Conservation (phyloP, 92 coral and sea anemone genomes). For the Montipora capitata region DNA sequence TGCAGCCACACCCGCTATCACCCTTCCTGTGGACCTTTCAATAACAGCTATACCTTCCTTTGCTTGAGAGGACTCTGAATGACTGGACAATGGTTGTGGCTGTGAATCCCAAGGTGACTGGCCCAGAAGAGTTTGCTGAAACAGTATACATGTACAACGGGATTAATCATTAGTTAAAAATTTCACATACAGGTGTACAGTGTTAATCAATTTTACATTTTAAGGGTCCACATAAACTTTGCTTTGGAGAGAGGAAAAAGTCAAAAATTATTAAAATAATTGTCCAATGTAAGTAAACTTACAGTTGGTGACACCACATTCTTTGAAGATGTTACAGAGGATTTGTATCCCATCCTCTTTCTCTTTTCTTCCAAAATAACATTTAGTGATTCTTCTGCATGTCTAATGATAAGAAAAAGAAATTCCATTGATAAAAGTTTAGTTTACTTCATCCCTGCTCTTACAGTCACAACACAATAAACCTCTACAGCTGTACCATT, state of each 20-base stretch:
- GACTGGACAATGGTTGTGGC: constrained; percentile 39
- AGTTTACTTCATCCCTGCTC: too few species aligned
- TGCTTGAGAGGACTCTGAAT: constrained; percentile 30
- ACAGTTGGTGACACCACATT: constrained; percentile 78
- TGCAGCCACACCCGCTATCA: constrained; percentile 98
- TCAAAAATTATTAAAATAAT: too few species aligned
- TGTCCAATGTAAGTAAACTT: constrained; percentile 8
- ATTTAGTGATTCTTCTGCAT: constrained; percentile 80
- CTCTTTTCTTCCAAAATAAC: constrained; percentile 76
- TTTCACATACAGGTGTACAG: too few species aligned
- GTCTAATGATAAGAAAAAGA: constrained; percentile 38
- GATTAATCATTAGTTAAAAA: too few species aligned
- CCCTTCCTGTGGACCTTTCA: constrained; percentile 94
- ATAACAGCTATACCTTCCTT: constrained; percentile 93
- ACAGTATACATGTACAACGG: neutral
- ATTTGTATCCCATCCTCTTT: constrained; percentile 68
- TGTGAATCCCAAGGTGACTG: constrained; percentile 81
- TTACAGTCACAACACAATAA: too few species aligned
- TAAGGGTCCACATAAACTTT: too few species aligned
- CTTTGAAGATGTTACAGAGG: constrained; percentile 43
- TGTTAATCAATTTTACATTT: too few species aligned
- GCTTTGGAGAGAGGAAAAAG: too few species aligned
- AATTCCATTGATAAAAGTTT: too few species aligned
- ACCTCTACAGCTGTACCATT: too few species aligned
- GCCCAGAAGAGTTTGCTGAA: constrained; percentile 74